These are phyloP conservation scores for Apotomis betuletana DNA, from an alignment of 2,888 invertebrate genomes.

Conservation along the genomic window DNA sequence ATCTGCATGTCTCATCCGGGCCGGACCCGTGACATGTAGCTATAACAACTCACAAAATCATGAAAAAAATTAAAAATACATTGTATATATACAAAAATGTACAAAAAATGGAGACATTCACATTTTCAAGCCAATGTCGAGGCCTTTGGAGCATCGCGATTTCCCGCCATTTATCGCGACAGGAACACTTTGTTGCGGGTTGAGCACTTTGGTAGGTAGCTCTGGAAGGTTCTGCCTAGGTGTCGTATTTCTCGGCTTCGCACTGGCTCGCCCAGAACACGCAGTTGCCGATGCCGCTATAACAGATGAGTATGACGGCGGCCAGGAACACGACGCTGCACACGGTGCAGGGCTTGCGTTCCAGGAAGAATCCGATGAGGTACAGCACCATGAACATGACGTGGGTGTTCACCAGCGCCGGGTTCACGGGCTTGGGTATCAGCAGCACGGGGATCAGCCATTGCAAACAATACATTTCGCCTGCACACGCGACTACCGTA, in stretches of 20 bases:
- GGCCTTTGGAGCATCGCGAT: constrained; percentile 45
- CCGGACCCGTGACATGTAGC: constrained; percentile 45
- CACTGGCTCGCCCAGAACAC: constrained; percentile 94
- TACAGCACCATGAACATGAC: constrained; percentile 99
- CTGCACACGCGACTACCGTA: constrained; percentile 52
- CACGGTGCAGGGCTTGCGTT: constrained; percentile 97
- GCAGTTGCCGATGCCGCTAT: constrained; percentile 97
- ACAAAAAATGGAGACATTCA: constrained; percentile 52
- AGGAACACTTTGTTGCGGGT: constrained; percentile 64
- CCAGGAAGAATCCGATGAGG: constrained; percentile 97
- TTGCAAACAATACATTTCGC: constrained; percentile 96
- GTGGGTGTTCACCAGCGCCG: constrained; percentile 97
- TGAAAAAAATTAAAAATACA: constrained; percentile 53
- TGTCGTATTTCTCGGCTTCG: constrained; percentile 86
- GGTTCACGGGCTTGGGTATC: constrained; percentile 98
- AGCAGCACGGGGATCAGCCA: constrained; percentile 98
- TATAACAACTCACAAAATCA: constrained; percentile 41
- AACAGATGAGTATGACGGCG: constrained; percentile 97
- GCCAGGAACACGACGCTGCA: constrained; percentile 97
- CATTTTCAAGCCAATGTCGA: constrained; percentile 43
- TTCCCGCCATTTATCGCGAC: constrained; percentile 50
- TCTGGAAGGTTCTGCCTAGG: constrained; percentile 63
- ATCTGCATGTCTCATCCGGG: constrained; percentile 53
- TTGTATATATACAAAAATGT: constrained; percentile 75
- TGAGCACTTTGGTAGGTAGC: constrained; percentile 63